phyloP scores from a whole-genome alignment of 2,888 invertebrate species.

The Phengaris arion region DNA sequence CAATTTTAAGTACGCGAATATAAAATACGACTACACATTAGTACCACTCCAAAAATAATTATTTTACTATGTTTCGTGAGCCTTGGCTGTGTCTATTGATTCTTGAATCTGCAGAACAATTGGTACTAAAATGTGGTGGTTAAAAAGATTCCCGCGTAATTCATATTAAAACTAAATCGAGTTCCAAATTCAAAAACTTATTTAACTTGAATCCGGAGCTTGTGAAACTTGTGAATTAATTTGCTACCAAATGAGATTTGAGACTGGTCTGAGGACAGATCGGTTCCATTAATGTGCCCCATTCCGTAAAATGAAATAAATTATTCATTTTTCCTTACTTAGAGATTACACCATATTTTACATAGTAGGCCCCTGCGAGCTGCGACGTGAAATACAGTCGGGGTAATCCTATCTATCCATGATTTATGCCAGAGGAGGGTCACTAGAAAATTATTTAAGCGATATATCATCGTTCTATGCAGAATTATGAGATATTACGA shows the following conservation, averaged over 20 bases:
- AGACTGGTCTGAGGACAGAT: constrained; percentile 29
- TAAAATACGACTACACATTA: no score
- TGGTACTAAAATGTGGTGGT: neutral
- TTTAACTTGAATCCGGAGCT: constrained; percentile 21
- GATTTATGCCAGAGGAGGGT: constrained; percentile 73
- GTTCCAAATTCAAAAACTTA: constrained; percentile 25
- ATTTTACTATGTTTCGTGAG: neutral
- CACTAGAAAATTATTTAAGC: constrained; percentile 52
- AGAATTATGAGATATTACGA: constrained; percentile 14
- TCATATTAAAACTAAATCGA: constrained; percentile 20
- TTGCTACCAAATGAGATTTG: constrained; percentile 13
- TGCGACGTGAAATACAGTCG: constrained; percentile 74
- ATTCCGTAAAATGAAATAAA: constrained; percentile 65
- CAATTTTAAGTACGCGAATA: no score
- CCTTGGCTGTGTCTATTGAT: neutral
- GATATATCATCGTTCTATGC: constrained; percentile 29
- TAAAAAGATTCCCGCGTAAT: constrained; percentile 18
- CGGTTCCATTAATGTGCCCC: constrained; percentile 51
- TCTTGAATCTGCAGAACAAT: neutral
- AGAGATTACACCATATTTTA: constrained; percentile 76
- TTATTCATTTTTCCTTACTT: constrained; percentile 74
- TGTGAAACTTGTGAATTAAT: constrained; percentile 21
- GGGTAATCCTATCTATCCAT: constrained; percentile 75
- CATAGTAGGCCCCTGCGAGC: constrained; percentile 63
- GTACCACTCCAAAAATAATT: neutral